Conservation (phyloP, 2,888 invertebrate species). For the Cynaeus angustus region DNA sequence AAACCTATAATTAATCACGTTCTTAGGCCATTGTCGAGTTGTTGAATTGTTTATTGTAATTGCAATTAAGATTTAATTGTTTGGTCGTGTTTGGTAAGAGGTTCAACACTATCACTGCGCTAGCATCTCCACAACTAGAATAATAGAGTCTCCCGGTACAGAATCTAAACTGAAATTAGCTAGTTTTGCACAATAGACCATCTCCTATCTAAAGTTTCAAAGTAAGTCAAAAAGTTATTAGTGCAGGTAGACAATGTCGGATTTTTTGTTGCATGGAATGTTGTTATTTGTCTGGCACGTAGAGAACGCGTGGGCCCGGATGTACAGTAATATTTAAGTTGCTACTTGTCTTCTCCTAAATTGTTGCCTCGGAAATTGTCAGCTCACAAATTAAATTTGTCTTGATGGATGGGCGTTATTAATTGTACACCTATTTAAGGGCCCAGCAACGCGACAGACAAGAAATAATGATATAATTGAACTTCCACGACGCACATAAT, state of each 20-base stretch:
- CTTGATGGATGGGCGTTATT: slow-evolving; percentile 47
- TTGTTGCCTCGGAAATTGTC: slow-evolving; percentile 37
- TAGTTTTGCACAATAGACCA: slow-evolving; percentile 24
- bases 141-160: slow-evolving; percentile 26
- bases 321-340: slow-evolving; percentile 47
- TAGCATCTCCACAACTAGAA: slow-evolving; percentile 18
- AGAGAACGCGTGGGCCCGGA: slow-evolving; percentile 40
- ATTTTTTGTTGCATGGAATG: slow-evolving; percentile 37
- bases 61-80: slow-evolving; percentile 43
- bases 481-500: slow-evolving; percentile 26
- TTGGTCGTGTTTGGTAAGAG: slow-evolving; percentile 30
- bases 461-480: slow-evolving; percentile 32
- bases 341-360: slow-evolving; percentile 45
- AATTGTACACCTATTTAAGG: slow-evolving; percentile 45
- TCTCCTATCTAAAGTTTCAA: no score
- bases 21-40: slow-evolving; percentile 32
- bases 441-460: slow-evolving; percentile 20
- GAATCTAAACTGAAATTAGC: slow-evolving; percentile 6
- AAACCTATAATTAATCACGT: slow-evolving; percentile 44
- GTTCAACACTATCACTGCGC: slow-evolving; percentile 27
- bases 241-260: slow-evolving; percentile 25
- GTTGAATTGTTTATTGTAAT: slow-evolving; percentile 42
- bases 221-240: background rate
- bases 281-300: slow-evolving; percentile 42
- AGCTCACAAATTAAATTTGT: slow-evolving; percentile 45